These are phyloP conservation scores for Aplodontia rufa DNA, from an alignment of 2,113 vertebrate species.

Conservation along the genomic window DNA sequence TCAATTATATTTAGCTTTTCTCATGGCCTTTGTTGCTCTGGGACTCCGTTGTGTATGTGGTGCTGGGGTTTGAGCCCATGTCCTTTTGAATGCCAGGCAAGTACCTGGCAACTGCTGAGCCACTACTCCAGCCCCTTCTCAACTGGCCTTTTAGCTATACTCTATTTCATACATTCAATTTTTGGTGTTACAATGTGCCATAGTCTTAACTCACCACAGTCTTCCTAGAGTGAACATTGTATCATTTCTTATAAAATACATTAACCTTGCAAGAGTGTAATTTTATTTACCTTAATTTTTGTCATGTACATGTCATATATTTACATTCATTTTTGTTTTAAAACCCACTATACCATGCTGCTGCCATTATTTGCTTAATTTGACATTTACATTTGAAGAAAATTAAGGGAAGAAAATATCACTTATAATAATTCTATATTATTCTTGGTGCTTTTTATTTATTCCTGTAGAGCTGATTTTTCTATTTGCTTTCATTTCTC, in stretches of 20 bases:
- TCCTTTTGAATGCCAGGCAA: no score
- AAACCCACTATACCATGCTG: background rate
- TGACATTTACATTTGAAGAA: background rate
- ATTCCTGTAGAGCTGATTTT: background rate
- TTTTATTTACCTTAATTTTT: background rate
- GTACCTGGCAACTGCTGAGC: no score
- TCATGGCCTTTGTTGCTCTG: no score
- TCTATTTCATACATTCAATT: background rate
- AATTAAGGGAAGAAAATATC: background rate
- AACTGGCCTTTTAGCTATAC: background rate
- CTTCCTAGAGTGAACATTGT: background rate
- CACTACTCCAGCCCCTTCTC: no score
- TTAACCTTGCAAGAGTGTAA: background rate
- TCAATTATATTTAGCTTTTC: no score
- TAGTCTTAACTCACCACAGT: background rate
- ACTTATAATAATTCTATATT: conserved; percentile 7
- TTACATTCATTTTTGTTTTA: background rate
- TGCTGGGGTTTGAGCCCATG: no score
- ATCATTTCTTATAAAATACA: background rate
- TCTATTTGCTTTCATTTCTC: conserved; percentile 20
- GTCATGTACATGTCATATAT: background rate
- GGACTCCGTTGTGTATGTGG: no score
- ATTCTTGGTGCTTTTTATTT: background rate
- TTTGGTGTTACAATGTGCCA: no score
- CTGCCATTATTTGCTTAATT: background rate